Evolutionary conservation across 2,888 invertebrate genomes (phyloP).

Genomic region (Lydus trimaculatus): DNA sequence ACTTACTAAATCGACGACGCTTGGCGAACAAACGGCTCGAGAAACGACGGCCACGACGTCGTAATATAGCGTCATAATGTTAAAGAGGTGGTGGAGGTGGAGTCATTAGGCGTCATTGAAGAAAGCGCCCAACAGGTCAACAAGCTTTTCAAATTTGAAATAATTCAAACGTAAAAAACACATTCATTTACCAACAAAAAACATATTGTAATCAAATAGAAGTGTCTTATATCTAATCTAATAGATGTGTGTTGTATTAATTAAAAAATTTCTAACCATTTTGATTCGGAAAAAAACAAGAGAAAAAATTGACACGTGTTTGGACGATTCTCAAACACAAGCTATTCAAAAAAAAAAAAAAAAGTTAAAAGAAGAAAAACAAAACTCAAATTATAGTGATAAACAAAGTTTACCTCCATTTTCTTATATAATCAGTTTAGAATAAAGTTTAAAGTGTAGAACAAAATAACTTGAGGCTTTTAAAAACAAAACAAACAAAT

Average conservation of each 20-base stretch:
- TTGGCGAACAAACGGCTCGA: constrained; percentile 36
- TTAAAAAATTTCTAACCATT: background rate
- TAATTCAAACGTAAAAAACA: background rate
- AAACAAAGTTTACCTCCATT: background rate
- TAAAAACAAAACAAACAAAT: background rate
- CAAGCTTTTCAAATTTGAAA: constrained; percentile 1
- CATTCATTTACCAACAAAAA: background rate
- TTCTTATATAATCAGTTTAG: background rate
- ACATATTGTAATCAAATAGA: background rate
- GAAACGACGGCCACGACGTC: constrained; percentile 19
- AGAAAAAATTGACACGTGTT: constrained; percentile 7
- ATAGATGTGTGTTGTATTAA: background rate
- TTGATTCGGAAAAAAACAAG: background rate
- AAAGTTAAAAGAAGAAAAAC: background rate
- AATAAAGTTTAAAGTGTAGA: background rate
- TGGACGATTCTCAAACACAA: constrained; percentile 11
- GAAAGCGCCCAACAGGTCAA: constrained; percentile 20
- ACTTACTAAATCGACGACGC: constrained; percentile 40
- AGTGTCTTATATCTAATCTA: background rate
- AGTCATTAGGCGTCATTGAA: constrained; percentile 17
- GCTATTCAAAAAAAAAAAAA: constrained; percentile 5
- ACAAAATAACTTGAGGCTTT: background rate
- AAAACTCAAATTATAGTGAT: background rate
- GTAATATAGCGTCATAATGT: constrained; percentile 35
- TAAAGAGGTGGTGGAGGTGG: constrained; percentile 29